Percentiles rank a stretch among this genome's conserved stretches.
Conservation (phyloP, 2,113 vertebrate genomes). For the Passer domesticus region DNA sequence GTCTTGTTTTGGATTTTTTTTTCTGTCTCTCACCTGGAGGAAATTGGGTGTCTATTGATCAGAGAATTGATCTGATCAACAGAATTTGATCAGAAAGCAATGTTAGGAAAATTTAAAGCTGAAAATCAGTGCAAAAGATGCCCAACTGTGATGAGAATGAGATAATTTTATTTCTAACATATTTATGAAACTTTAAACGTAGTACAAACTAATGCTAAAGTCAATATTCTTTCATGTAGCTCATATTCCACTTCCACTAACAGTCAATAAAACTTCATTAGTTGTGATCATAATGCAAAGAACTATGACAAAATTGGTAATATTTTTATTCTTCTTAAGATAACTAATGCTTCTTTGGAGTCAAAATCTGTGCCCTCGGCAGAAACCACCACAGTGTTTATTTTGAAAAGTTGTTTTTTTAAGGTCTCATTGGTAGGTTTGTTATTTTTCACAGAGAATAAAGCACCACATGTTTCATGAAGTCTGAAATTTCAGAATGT, state of each 20-base stretch:
- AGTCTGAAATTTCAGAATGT: not conserved
- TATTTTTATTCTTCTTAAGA: not conserved
- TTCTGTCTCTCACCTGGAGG: not conserved
- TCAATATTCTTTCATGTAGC: not conserved
- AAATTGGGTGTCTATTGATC: not conserved
- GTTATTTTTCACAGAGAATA: slow-evolving; percentile 13
- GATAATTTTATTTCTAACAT: not conserved
- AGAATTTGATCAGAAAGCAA: not conserved
- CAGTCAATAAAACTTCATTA: not conserved
- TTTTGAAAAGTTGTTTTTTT: not conserved
- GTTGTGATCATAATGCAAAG: not conserved
- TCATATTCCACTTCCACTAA: not conserved
- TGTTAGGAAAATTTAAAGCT: not conserved
- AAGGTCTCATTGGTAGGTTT: not conserved
- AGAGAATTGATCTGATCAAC: not conserved
- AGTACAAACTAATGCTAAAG: not conserved
- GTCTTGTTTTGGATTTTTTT: not conserved
- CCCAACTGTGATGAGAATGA: not conserved
- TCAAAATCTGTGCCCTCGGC: not conserved
- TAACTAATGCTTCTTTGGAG: not conserved
- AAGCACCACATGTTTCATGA: not conserved
- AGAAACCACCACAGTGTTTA: not conserved
- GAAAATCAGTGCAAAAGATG: not conserved
- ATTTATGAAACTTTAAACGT: not conserved
- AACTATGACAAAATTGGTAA: not conserved